A percentile compares a stretch with the other conserved stretches of the same genome.
Conservation (phyloP, 1,140 invertebrate genomes). For the Drosophila erecta region DNA sequence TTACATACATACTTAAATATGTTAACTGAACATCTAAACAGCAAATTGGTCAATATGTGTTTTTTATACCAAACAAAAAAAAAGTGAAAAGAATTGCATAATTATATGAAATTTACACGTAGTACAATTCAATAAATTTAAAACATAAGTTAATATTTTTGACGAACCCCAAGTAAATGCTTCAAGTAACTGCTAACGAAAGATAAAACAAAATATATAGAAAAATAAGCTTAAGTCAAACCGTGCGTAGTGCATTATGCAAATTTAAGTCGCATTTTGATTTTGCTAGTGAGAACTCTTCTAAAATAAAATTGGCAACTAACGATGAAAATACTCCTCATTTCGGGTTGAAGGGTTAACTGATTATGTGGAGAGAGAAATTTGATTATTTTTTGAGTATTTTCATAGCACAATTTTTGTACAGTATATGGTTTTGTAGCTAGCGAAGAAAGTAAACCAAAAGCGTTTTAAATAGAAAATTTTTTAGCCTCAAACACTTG, state of each 20-base stretch:
- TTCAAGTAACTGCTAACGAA: constrained; percentile 52
- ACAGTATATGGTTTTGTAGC: constrained; percentile 76
- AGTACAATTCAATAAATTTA: constrained; percentile 78
- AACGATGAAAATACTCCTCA: constrained; percentile 33
- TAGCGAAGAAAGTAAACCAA: constrained; percentile 57
- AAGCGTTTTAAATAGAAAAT: constrained; percentile 47
- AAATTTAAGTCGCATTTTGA: constrained; percentile 59
- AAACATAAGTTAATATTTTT: constrained; percentile 39
- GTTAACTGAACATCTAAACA: constrained; percentile 61
- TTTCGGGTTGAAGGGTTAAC: constrained; percentile 23
- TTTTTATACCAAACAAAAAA: constrained; percentile 64
- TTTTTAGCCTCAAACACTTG: constrained; percentile 29
- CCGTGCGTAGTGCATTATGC: constrained; percentile 59
- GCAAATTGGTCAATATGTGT: constrained; percentile 77
- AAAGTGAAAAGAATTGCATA: constrained; percentile 26
- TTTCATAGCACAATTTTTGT: constrained; percentile 84
- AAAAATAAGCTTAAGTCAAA: constrained; percentile 36
- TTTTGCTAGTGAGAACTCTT: constrained; percentile 34
- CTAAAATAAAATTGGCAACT: constrained; percentile 10
- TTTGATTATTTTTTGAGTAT: constrained; percentile 79
- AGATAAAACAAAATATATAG: constrained; percentile 38
- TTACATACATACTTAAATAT: constrained; percentile 77
- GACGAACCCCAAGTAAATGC: constrained; percentile 42
- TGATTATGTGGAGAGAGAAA: constrained; percentile 14
- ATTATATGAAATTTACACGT: constrained; percentile 80